phyloP scores from a whole-genome alignment of 2,797 vertebrate genomes.

The Liasis olivaceus region DNA sequence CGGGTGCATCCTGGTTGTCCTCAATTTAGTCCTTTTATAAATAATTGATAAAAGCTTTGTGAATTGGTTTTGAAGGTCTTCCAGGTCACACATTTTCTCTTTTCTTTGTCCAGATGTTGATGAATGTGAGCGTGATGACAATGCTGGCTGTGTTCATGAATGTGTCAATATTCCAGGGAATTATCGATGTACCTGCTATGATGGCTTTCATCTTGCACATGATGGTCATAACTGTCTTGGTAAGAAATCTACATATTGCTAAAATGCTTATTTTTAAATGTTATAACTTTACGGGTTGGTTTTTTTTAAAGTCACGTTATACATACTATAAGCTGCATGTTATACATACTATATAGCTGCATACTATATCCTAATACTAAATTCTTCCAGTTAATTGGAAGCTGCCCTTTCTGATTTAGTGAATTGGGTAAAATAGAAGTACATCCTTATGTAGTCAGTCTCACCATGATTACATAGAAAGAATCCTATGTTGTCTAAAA shows the following conservation, averaged over 20 bases:
- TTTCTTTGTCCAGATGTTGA: conserved; percentile 75
- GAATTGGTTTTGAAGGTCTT: background rate
- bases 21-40: background rate
- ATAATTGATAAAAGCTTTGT: background rate
- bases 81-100: background rate
- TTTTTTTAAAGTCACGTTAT: too few species aligned
- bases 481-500: background rate
- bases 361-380: background rate
- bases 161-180: conserved; percentile 96
- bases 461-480: background rate
- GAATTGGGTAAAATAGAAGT: background rate
- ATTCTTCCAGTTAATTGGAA: background rate
- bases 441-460: background rate
- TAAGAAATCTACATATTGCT: conserved; percentile 65
- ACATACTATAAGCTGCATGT: too few species aligned
- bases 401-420: background rate
- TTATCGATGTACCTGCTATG: conserved; percentile 96
- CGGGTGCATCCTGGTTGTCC: background rate
- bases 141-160: conserved; percentile 92
- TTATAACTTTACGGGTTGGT: background rate
- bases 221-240: conserved; percentile 98
- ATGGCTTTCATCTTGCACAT: conserved; percentile 93
- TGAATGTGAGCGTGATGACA: conserved; percentile 83
- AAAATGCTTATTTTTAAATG: background rate
- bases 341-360: background rate